A percentile compares a stretch with the other conserved stretches of the same genome.
phyloP scores from a whole-genome alignment of 2,113 vertebrate genomes.

The Anthoscopus minutus region DNA sequence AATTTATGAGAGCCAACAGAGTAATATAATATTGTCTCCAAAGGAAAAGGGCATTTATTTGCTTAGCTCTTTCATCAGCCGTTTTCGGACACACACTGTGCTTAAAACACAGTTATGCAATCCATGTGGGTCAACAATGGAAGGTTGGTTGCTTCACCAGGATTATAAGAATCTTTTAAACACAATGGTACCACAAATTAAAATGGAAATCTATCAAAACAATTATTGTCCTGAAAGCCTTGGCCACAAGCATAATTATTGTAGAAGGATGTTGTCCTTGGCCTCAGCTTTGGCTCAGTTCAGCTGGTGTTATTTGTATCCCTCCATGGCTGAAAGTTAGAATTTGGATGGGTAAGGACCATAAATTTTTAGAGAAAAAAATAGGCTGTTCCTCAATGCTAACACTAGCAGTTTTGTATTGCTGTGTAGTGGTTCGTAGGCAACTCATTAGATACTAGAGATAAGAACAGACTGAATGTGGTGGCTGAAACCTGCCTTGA shows the following conservation, averaged over 20 bases:
- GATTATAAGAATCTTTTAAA: conserved; percentile 31
- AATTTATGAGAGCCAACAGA: not conserved
- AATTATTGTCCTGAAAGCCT: conserved; percentile 51
- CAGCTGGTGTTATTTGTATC: conserved; percentile 30
- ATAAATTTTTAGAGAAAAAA: conserved; percentile 41
- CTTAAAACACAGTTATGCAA: conserved; percentile 45
- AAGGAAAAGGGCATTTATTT: conserved; percentile 6
- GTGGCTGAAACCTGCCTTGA: not conserved
- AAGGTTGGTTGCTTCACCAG: conserved; percentile 52
- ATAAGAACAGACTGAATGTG: not conserved
- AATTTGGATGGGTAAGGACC: conserved; percentile 20
- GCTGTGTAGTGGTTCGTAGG: not conserved
- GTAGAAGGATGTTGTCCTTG: conserved; percentile 56
- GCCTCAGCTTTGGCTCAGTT: not conserved
- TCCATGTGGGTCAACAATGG: not conserved
- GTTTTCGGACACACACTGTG: not conserved
- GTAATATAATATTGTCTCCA: not conserved
- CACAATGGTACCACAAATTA: conserved; percentile 57
- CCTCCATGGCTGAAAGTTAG: conserved; percentile 9
- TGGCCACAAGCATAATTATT: conserved; percentile 46
- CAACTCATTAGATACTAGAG: not conserved
- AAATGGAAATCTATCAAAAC: conserved; percentile 56
- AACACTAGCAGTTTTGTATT: conserved; percentile 31
- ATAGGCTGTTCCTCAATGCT: conserved; percentile 17
- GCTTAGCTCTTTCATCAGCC: conserved; percentile 37